Conservation (phyloP, 2,888 invertebrate species). For the Pseudococcus jackbeardsleyi region DNA sequence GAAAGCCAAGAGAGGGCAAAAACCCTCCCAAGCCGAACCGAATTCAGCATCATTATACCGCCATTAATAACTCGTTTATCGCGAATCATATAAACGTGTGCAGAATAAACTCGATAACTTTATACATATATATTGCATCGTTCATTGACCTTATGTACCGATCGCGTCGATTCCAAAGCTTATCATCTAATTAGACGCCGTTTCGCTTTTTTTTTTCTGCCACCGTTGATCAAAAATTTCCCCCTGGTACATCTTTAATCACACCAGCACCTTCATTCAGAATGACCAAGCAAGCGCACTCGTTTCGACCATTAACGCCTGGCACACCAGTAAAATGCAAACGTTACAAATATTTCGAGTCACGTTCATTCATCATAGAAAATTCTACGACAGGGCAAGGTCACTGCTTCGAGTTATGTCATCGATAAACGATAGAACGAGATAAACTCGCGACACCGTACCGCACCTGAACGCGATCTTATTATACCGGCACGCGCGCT, state of each 20-base stretch:
- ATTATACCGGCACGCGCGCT: background rate
- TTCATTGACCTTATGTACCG: background rate
- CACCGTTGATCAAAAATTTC: background rate
- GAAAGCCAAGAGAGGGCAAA: no score
- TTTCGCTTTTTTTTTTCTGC: background rate
- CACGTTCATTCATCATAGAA: conserved; percentile 14
- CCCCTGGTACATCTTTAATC: background rate
- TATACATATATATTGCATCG: background rate
- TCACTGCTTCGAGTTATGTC: background rate
- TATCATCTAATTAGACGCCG: background rate
- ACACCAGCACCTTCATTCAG: background rate
- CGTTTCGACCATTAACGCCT: background rate
- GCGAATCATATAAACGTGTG: background rate
- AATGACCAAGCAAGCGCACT: background rate
- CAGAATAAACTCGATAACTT: background rate
- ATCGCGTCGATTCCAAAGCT: background rate
- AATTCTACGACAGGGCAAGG: conserved; percentile 1
- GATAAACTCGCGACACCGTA: background rate
- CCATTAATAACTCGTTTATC: background rate
- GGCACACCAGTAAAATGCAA: background rate
- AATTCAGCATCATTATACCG: background rate
- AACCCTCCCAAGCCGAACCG: background rate
- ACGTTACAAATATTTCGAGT: conserved; percentile 11
- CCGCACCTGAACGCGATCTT: background rate
- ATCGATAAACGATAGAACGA: background rate